Conservation (phyloP, 2,797 vertebrate genomes). For the Smutsia gigantea region DNA sequence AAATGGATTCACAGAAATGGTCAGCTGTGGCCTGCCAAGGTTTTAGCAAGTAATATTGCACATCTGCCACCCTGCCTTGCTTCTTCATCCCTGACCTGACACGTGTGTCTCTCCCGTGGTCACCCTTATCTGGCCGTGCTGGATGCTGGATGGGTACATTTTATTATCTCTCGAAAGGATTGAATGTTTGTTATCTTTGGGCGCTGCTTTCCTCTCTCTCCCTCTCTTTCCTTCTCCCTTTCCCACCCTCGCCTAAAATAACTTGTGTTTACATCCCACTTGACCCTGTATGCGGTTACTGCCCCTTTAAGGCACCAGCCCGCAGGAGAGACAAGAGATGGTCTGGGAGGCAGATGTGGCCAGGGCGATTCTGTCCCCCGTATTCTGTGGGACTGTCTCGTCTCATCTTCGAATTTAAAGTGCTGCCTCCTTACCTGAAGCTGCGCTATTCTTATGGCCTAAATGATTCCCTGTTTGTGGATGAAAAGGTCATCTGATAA, state of each 20-base stretch:
- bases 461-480: neutral
- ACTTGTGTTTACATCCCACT: neutral
- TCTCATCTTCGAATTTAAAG: neutral
- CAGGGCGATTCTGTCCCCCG: fast-evolving
- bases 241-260: neutral
- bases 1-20: neutral
- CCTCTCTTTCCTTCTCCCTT: too few species aligned
- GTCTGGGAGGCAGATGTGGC: fast-evolving
- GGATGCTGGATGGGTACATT: fast-evolving
- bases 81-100: fast-evolving
- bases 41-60: fast-evolving
- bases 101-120: fast-evolving
- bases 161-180: neutral
- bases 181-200: neutral
- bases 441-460: neutral
- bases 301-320: neutral
- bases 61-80: fast-evolving
- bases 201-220: neutral
- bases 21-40: fast-evolving
- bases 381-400: fast-evolving
- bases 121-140: fast-evolving
- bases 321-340: neutral
- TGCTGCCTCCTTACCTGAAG: neutral
- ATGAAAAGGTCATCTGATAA: conserved; percentile 47
- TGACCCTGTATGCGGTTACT: neutral